These are phyloP conservation scores for Chromoteleia sp. DNA, from an alignment of 2,888 invertebrate species.

Conservation along the genomic window DNA sequence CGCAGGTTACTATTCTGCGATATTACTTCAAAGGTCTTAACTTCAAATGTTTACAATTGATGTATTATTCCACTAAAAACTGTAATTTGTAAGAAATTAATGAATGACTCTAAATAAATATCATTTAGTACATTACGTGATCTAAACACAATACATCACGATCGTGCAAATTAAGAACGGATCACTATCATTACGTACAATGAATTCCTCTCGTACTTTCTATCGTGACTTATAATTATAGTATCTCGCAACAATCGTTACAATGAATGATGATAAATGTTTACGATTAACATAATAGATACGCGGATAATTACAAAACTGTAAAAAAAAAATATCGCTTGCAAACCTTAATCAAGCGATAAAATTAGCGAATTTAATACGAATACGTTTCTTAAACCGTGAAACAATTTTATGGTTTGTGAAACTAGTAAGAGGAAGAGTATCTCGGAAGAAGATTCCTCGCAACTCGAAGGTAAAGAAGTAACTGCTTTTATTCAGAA, in stretches of 20 bases:
- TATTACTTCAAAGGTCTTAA: no score
- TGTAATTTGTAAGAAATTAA: background rate
- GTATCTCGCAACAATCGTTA: conserved; percentile 36
- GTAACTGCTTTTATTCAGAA: conserved; percentile 47
- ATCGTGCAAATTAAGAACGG: background rate
- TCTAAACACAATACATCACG: background rate
- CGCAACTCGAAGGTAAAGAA: conserved; percentile 17
- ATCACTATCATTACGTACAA: conserved; percentile 11
- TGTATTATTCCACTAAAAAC: no score
- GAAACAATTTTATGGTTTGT: no score
- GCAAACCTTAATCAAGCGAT: conserved; percentile 23
- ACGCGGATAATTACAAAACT: background rate
- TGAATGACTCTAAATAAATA: conserved; percentile 2
- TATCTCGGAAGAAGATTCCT: conserved; percentile 34
- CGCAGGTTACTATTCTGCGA: no score
- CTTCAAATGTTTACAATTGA: no score
- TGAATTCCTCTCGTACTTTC: conserved; percentile 4
- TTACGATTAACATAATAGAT: conserved; percentile 17
- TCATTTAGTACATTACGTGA: background rate
- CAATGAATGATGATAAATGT: conserved; percentile 29
- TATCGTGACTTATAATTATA: conserved; percentile 36
- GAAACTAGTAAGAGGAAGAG: conserved; percentile 12
- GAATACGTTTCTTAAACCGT: conserved; percentile 5
- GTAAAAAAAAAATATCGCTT: background rate
- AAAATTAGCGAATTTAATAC: conserved; percentile 32